Conservation (phyloP, 2,888 invertebrate genomes). For the Pilophorus perplexus region DNA sequence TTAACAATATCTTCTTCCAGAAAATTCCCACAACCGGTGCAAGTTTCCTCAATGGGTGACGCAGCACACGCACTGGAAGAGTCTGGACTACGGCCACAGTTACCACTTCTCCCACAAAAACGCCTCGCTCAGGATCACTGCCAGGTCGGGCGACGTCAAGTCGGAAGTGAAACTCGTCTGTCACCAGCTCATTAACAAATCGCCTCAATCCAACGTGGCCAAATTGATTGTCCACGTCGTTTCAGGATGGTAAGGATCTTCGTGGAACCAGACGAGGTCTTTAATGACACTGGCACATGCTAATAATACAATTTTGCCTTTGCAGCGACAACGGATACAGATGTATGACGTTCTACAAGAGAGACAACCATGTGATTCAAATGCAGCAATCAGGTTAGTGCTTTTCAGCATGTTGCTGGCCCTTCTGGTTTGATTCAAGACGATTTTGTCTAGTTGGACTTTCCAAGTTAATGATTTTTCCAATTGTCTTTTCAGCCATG, state of each 20-base stretch:
- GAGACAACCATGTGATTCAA: constrained; percentile 70
- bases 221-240: constrained; percentile 70
- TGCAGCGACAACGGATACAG: constrained; percentile 75
- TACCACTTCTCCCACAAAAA: constrained; percentile 67
- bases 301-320: constrained; percentile 49
- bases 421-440: background rate
- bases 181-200: constrained; percentile 48
- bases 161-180: constrained; percentile 59
- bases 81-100: constrained; percentile 68
- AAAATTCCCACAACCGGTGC: constrained; percentile 71
- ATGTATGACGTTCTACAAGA: constrained; percentile 70
- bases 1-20: no score
- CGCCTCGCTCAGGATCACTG: constrained; percentile 54
- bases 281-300: no score
- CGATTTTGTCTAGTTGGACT: background rate
- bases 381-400: constrained; percentile 62
- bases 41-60: constrained; percentile 77
- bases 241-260: constrained; percentile 71
- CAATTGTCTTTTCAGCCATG: constrained; percentile 43
- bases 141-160: constrained; percentile 53
- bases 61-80: constrained; percentile 76
- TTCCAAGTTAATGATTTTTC: background rate
- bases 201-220: constrained; percentile 50
- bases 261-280: no score
- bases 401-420: no score